Base-by-base conservation (phyloP, 2,888 invertebrate genomes). In the Drosophila kanekoi region DNA sequence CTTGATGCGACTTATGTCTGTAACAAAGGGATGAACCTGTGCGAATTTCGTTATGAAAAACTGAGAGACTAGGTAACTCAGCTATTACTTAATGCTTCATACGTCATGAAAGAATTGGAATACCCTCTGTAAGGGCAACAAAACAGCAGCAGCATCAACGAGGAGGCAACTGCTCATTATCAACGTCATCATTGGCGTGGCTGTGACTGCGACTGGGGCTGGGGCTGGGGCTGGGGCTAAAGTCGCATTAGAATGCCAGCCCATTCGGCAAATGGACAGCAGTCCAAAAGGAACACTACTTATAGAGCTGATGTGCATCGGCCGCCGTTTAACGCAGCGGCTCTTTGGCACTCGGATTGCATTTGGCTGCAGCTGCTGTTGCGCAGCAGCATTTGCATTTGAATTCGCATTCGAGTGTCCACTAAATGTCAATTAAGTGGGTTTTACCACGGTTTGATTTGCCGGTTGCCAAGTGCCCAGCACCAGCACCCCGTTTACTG, bases 371-470 rank as follows among this genome's bases (percentile, higher is more conserved):
- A 28, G 48, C 20, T 33, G 41, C 56, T 51, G 49, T 9, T 56
- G 64, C 69, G 65, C 40, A 57, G 51, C 35, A 61, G 71, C 68
- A 82, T 87, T 77, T 76, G 73, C 69, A 82, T 59, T 64, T 59
- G 54, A 41, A 70, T 75, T 82, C 57, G 63, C 65, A 68, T 77
- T 89, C 76, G 89, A 86, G 86, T 89, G 90, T 90, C 90, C 90
- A 91, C 91, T 89, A 89, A 89, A 91, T 89, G 90, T 90, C 90
- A 90, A 90, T 91, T 91, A 90, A 89, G 77, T 90, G 81, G 83
- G 77, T 68, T 89, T 87, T 86, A 71, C 58, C 74, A 63, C 66
- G 83, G 77, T 88, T 88, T 86, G 88, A 88, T 88, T 83, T 73
- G 87, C 69, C 69, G 51, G 63, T 59, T 69, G 72, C 77, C 77